A percentile compares a stretch with the other conserved stretches of the same genome.
These are phyloP conservation scores for Sericinus montela DNA, from an alignment of 2,888 invertebrate genomes.

Conservation along the genomic window DNA sequence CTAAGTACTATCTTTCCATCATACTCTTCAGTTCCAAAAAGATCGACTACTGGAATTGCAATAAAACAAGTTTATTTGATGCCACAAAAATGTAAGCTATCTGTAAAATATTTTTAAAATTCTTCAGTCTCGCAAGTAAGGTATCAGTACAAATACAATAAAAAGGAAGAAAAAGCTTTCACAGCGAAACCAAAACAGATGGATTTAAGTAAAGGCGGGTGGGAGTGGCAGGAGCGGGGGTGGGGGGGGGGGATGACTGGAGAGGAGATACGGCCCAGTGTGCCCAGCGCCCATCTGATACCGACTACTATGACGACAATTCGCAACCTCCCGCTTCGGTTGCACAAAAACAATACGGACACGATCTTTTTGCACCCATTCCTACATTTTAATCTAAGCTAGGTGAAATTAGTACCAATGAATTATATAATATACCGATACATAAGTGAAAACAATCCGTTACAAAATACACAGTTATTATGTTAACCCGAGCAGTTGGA, in stretches of 20 bases:
- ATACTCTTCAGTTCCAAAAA: no score
- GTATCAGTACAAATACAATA: constrained; percentile 23
- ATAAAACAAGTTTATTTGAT: no score
- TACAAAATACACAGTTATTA: no score
- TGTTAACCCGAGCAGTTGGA: no score
- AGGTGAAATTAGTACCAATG: no score
- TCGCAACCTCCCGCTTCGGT: constrained; percentile 52
- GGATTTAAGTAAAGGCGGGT: constrained; percentile 32
- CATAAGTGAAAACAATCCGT: no score
- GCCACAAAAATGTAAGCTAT: neutral
- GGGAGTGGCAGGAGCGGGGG: constrained; percentile 26
- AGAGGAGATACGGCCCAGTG: constrained; percentile 28
- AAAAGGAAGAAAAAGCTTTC: constrained; percentile 26
- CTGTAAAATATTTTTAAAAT: neutral
- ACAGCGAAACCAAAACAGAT: constrained; percentile 38
- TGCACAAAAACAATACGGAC: constrained; percentile 16
- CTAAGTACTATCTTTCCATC: no score
- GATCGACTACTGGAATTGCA: no score
- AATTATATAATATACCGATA: no score
- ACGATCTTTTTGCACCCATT: no score
- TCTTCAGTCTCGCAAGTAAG: constrained; percentile 3
- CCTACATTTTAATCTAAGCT: neutral
- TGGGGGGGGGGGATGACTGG: constrained; percentile 19
- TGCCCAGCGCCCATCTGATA: constrained; percentile 53
- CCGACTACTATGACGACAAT: constrained; percentile 64